Percentiles rank a stretch among this genome's conserved stretches.
Conservation (phyloP, 2,888 invertebrate genomes). For the Nysson spinosus region DNA sequence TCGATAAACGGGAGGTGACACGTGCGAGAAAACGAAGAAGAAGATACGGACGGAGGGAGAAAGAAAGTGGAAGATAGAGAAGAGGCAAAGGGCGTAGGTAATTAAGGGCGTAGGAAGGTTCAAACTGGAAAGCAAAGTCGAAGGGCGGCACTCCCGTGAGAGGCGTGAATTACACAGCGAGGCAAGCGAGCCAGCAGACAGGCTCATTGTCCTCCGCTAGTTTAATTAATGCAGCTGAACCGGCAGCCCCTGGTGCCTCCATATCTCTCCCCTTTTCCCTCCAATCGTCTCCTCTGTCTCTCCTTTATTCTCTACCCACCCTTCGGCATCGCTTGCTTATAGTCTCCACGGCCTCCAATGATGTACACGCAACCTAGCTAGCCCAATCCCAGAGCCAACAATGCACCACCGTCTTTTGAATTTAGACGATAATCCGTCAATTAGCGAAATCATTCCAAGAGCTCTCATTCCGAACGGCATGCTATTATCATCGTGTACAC, state of each 20-base stretch:
- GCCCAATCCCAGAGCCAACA: slow-evolving; percentile 8
- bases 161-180: slow-evolving; percentile 70
- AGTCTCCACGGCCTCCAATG: slow-evolving; percentile 9
- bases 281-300: slow-evolving; percentile 1
- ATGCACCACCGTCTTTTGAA: slow-evolving; percentile 20
- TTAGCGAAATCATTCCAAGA: slow-evolving; percentile 22
- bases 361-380: slow-evolving; percentile 13
- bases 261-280: slow-evolving; percentile 8
- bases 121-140: slow-evolving; percentile 70
- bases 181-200: slow-evolving; percentile 67
- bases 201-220: slow-evolving; percentile 76
- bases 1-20: too few relatives aligned
- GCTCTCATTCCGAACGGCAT: background rate
- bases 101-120: slow-evolving; percentile 62
- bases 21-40: slow-evolving; percentile 10
- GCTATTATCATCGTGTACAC: background rate
- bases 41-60: slow-evolving; percentile 14
- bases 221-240: slow-evolving; percentile 77
- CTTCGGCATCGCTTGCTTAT: background rate
- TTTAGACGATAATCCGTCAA: slow-evolving; percentile 45
- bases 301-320: slow-evolving; percentile 7
- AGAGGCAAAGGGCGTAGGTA: slow-evolving; percentile 49
- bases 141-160: slow-evolving; percentile 62
- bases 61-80: slow-evolving; percentile 43
- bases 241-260: slow-evolving; percentile 48